Base-by-base conservation (phyloP, 1,140 invertebrate species). In the Drosophila murphyi region DNA sequence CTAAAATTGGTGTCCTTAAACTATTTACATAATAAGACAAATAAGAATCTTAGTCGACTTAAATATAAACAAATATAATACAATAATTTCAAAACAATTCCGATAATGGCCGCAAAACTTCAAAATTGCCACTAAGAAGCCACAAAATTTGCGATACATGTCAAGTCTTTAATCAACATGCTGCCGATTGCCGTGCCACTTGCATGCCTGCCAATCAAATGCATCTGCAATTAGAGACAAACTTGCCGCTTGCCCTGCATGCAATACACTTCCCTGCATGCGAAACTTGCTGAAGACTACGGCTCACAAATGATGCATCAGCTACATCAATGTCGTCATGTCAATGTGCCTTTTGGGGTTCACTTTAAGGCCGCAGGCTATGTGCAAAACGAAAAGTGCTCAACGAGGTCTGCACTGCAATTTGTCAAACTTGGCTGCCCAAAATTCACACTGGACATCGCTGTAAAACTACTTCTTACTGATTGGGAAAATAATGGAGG, bases 381-480 rank as follows among this genome's bases (percentile, higher is more conserved):
- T 64, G 61, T 34, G n/a, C 55, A 62, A 45, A 65, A 72, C 83
- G 83, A 83, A 87, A 72, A 78, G 65, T 75, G 54, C 69, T 59
- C 55, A 60, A 20, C 32, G 57, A 32, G 28, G 8, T 4, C 48
- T 7, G 31, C 29, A 37, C 61, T 37, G n/a, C 32, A 52, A 52
- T 59, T 57, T 41, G 39, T 8, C 59, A 47, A 63, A 64, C 39
- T 51, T 35, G 39, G 20, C 43, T 48, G 52, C 35, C 52, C 60
- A 50, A 69, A 41, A 48, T 64, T 39, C 31, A 4, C 20, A n/a
- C 37, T 52, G 20, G 12, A 54, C 20, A n/a, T 12, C 12, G 63
- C 71, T 71, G 56, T 63, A 70, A 47, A 87, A 80, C 69, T 79
- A 79, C 68, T 87, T 80, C 69, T 78, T 79, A 67, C 83, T 87